Conservation (phyloP, 2,113 vertebrate genomes). For the Cyanocitta stelleri region DNA sequence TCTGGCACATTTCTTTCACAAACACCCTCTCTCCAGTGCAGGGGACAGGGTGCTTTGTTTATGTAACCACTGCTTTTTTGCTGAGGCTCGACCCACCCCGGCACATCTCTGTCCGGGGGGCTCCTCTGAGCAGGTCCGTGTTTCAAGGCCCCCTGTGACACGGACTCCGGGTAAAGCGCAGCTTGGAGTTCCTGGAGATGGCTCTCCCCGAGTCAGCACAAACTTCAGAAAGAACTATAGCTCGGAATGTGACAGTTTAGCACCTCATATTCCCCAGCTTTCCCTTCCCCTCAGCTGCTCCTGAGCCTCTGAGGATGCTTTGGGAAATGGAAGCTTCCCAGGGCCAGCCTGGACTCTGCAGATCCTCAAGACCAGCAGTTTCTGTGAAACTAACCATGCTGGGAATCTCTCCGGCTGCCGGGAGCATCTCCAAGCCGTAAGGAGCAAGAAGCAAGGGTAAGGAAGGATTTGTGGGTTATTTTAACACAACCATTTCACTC, state of each 20-base stretch:
- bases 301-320: neutral
- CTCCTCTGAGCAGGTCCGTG: neutral
- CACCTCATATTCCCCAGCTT: neutral
- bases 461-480: neutral
- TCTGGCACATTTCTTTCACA: neutral
- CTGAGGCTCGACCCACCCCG: neutral
- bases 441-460: neutral
- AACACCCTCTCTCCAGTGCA: neutral
- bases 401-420: neutral
- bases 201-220: neutral
- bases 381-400: neutral
- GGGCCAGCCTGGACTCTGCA: neutral
- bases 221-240: neutral
- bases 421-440: neutral
- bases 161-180: neutral
- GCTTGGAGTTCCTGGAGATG: neutral
- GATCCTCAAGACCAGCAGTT: neutral
- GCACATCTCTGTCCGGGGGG: neutral
- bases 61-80: neutral
- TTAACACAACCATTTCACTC: neutral
- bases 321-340: neutral
- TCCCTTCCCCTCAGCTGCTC: neutral
- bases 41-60: neutral
- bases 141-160: neutral
- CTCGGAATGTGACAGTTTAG: neutral